phyloP scores from a whole-genome alignment of 2,113 vertebrate genomes.

The Opisthocomus hoazin region DNA sequence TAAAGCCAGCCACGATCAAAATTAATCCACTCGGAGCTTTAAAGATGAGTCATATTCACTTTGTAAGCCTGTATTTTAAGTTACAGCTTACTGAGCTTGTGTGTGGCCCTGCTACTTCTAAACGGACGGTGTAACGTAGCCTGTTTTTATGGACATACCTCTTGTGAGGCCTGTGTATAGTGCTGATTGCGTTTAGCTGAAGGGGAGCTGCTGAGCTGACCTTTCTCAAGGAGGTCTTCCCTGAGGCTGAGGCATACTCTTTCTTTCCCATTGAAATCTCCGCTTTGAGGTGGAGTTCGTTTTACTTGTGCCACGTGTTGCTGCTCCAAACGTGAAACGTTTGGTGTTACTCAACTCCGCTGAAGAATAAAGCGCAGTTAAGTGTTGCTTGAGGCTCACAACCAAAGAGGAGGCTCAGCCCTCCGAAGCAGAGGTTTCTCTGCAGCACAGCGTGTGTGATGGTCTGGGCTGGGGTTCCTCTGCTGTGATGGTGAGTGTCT shows the following conservation, averaged over 20 bases:
- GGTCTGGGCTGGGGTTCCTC: background rate
- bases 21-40: background rate
- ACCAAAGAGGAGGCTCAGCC: background rate
- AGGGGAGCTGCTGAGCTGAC: background rate
- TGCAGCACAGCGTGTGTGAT: background rate
- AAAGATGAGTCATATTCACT: background rate
- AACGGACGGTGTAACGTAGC: accelerated
- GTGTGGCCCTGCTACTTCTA: background rate
- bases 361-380: background rate
- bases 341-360: background rate
- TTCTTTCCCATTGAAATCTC: background rate
- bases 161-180: background rate
- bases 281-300: background rate
- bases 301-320: background rate
- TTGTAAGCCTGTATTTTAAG: background rate
- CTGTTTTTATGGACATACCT: background rate
- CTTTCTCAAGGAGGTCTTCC: background rate
- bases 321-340: background rate
- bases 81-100: background rate
- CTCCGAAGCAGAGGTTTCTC: background rate
- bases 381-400: background rate
- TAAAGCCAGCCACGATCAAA: background rate
- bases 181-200: background rate
- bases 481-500: background rate
- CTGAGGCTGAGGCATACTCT: background rate